phyloP scores from a whole-genome alignment of 2,797 vertebrate species.

The Lagorchestes hirsutus region DNA sequence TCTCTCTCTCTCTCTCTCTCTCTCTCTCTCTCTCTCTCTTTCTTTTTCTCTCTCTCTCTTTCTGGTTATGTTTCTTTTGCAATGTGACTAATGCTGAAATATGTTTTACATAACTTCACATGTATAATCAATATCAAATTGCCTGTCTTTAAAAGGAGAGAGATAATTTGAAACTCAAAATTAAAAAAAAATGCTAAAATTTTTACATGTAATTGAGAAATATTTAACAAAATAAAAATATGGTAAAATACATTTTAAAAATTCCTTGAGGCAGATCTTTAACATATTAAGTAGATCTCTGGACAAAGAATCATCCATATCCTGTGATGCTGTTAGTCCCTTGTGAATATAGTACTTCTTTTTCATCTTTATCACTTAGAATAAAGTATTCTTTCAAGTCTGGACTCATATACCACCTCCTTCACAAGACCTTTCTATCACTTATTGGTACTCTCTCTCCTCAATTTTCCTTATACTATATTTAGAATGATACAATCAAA shows the following conservation, averaged over 20 bases:
- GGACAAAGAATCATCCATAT: background rate
- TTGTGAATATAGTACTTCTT: background rate
- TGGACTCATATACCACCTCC: background rate
- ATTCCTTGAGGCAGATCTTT: background rate
- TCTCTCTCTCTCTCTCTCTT: background rate
- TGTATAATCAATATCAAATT: background rate
- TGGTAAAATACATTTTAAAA: background rate
- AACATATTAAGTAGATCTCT: background rate
- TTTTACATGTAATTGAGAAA: background rate
- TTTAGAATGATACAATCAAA: background rate
- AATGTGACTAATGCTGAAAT: background rate
- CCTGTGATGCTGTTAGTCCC: background rate
- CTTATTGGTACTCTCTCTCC: background rate
- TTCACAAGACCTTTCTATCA: background rate
- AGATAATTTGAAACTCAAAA: background rate
- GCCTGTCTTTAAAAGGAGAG: background rate
- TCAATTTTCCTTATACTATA: background rate
- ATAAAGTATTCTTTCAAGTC: background rate
- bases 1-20: background rate
- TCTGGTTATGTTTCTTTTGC: background rate
- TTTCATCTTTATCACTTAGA: background rate
- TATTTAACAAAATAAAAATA: background rate
- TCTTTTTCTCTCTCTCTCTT: background rate
- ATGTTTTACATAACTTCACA: background rate
- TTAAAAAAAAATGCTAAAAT: background rate